A percentile compares a stretch with the other conserved stretches of the same genome.
These are phyloP conservation scores for Karalla daura DNA, from an alignment of 2,797 vertebrate genomes.

Conservation along the genomic window DNA sequence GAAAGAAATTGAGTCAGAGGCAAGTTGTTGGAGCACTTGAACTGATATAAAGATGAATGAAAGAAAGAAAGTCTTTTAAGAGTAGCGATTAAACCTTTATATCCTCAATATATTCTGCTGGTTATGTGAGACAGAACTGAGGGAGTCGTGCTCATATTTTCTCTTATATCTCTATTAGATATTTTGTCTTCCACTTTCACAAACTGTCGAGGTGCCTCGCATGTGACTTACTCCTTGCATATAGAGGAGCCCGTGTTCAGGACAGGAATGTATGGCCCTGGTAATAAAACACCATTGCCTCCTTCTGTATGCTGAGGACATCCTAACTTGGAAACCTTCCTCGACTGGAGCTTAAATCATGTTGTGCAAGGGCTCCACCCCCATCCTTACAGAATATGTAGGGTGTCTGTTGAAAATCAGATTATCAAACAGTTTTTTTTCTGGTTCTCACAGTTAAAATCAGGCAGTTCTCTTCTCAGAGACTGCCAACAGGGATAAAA, in stretches of 20 bases:
- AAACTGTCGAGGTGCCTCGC: slow-evolving; percentile 1
- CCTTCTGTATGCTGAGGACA: slow-evolving; percentile 25
- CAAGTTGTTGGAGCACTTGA: neutral
- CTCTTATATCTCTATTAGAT: neutral
- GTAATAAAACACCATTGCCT: slow-evolving; percentile 62
- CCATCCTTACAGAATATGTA: neutral
- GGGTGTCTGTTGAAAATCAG: slow-evolving; percentile 25
- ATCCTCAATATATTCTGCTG: neutral
- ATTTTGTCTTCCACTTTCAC: neutral
- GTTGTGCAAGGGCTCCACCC: slow-evolving; percentile 14
- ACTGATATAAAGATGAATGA: neutral
- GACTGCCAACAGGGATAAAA: slow-evolving; percentile 9
- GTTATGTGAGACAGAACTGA: neutral
- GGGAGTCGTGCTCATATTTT: slow-evolving; percentile 6
- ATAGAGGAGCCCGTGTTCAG: slow-evolving; percentile 25
- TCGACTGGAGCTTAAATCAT: slow-evolving; percentile 50
- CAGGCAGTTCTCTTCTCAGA: slow-evolving; percentile 15
- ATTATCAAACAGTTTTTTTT: slow-evolving; percentile 18
- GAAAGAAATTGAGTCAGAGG: slow-evolving; percentile 19
- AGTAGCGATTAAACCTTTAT: neutral
- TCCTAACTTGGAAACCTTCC: slow-evolving; percentile 50
- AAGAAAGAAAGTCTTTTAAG: slow-evolving; percentile 12
- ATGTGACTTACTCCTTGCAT: slow-evolving; percentile 15
- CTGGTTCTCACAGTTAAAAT: slow-evolving; percentile 1
- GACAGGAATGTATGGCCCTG: slow-evolving; percentile 41